Evolutionary conservation across 2,888 invertebrate genomes (phyloP).

Genomic region (Abscondita cerata): DNA sequence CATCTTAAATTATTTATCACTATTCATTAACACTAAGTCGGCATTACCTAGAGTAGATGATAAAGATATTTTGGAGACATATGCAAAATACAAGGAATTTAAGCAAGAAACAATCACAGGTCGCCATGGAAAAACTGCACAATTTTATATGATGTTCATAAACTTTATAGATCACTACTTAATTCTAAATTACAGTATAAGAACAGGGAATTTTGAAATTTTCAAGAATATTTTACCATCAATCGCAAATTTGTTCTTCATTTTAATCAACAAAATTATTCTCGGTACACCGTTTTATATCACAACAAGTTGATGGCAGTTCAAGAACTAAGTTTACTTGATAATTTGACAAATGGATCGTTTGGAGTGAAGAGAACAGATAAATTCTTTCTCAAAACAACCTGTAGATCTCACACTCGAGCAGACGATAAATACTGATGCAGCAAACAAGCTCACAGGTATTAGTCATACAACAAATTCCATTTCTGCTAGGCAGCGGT

Average conservation of each 20-base stretch:
- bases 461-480: conserved; percentile 40
- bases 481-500: conserved; percentile 42
- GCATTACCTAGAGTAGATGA: conserved; percentile 4
- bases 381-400: conserved; percentile 43
- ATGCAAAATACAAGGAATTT: conserved; percentile 28
- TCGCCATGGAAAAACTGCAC: conserved; percentile 47
- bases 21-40: background rate
- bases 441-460: conserved; percentile 27
- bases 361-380: conserved; percentile 39
- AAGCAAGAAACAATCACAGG: conserved; percentile 38
- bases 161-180: conserved; percentile 44
- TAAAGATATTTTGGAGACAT: conserved; percentile 18
- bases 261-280: conserved; percentile 19
- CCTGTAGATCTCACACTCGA: conserved; percentile 43
- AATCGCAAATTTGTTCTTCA: conserved; percentile 47
- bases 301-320: conserved; percentile 29
- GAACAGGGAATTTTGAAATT: conserved; percentile 43
- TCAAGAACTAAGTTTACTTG: conserved; percentile 20
- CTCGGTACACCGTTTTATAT: conserved; percentile 17
- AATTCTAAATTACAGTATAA: conserved; percentile 43
- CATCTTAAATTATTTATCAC: background rate
- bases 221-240: conserved; percentile 42
- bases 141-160: conserved; percentile 46
- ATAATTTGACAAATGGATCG: conserved; percentile 17
- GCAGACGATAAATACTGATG: conserved; percentile 40